phyloP scores from a whole-genome alignment of 2,797 vertebrate genomes.

The Apogon hyalosoma region DNA sequence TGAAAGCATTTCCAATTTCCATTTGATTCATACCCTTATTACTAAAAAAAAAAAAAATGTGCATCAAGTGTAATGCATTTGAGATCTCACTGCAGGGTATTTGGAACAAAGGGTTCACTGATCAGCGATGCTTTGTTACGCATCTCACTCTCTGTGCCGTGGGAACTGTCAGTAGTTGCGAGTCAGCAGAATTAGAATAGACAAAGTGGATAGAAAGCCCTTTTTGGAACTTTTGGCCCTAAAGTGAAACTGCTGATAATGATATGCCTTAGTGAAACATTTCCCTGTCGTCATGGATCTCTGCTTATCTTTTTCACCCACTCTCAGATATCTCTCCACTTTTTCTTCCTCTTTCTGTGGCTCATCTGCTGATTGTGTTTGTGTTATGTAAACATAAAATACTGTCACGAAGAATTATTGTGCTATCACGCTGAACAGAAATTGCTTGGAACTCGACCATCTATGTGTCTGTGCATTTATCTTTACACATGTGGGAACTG shows the following conservation, averaged over 20 bases:
- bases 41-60: background rate
- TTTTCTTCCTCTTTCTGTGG: slow-evolving; percentile 56
- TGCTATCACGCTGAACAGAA: slow-evolving; percentile 7
- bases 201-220: slow-evolving; percentile 6
- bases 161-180: slow-evolving; percentile 28
- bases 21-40: slow-evolving; percentile 17
- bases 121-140: slow-evolving; percentile 33
- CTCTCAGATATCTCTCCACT: slow-evolving; percentile 17
- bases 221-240: slow-evolving; percentile 29
- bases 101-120: slow-evolving; percentile 14
- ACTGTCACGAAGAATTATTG: slow-evolving; percentile 20
- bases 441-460: slow-evolving; percentile 15
- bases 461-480: slow-evolving; percentile 9
- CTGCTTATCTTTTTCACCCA: slow-evolving; percentile 32
- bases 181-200: slow-evolving; percentile 42
- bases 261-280: slow-evolving; percentile 15
- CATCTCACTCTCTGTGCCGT: slow-evolving; percentile 31
- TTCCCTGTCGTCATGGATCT: slow-evolving; percentile 14
- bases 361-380: slow-evolving; percentile 45
- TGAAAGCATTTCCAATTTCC: slow-evolving; percentile 31
- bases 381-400: slow-evolving; percentile 40
- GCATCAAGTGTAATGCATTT: slow-evolving; percentile 30
- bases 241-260: background rate
- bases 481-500: slow-evolving; percentile 8
- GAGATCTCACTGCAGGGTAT: slow-evolving; percentile 40